These are phyloP conservation scores for Pristionchus entomophagus DNA, from an alignment of 2,888 invertebrate species.

Conservation along the genomic window DNA sequence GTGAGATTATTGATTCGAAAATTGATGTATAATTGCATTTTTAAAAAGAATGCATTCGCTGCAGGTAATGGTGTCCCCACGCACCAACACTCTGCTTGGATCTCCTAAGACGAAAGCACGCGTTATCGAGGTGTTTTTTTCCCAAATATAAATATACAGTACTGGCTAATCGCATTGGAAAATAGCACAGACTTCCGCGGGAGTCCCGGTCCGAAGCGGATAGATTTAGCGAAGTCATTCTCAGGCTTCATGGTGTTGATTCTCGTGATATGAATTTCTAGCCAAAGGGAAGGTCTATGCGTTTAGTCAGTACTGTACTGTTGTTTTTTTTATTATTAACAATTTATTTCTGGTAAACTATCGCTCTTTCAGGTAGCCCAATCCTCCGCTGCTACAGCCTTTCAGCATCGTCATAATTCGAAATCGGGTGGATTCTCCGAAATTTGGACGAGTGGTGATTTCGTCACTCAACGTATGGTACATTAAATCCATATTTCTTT, in stretches of 20 bases:
- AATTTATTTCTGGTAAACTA: too few species aligned
- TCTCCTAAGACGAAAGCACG: neutral
- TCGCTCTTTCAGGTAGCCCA: neutral
- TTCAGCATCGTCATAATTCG: neutral
- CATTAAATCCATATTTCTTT: neutral
- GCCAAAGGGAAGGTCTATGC: too few species aligned
- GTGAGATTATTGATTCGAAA: slow-evolving; percentile 34
- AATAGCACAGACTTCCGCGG: too few species aligned
- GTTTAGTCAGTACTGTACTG: too few species aligned
- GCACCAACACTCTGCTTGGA: neutral
- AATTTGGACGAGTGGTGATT: neutral
- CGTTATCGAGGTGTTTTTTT: neutral
- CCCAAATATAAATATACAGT: too few species aligned
- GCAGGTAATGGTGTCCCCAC: slow-evolving; percentile 20
- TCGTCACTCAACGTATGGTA: neutral
- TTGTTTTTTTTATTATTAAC: too few species aligned
- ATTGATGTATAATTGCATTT: neutral
- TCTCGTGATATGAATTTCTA: too few species aligned
- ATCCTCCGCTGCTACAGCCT: neutral
- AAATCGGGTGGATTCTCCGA: neutral
- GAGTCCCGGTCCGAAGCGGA: too few species aligned
- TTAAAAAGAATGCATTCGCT: too few species aligned
- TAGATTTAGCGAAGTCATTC: too few species aligned
- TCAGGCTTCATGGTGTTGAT: too few species aligned
- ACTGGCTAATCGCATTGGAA: too few species aligned